Evolutionary conservation across 1,140 invertebrate species (phyloP), one percentile per base, ranked within the genome.

Genomic region (Bemisia tabaci): DNA sequence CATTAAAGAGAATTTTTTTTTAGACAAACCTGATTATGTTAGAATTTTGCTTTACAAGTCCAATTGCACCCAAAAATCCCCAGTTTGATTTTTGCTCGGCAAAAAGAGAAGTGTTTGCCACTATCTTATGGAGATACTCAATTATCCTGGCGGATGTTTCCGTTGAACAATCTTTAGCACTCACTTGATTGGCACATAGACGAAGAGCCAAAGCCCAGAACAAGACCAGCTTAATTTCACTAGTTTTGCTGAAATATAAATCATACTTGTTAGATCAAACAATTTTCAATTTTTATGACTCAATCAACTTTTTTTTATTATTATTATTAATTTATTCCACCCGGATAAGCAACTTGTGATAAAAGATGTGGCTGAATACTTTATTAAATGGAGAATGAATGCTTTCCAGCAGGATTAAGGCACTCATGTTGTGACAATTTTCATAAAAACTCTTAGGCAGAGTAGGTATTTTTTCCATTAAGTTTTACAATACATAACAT

Each of bases 1-100:
- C n/a, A n/a, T n/a, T n/a, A n/a, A n/a, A n/a, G n/a, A n/a, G n/a
- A n/a, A n/a, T n/a, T n/a, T n/a, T n/a, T n/a, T n/a, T n/a, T n/a
- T n/a, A n/a, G n/a, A n/a, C n/a, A n/a, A n/a, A 85, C 84, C 79
- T 81, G 12, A 76, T 71, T 23, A 83, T 84, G 21, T 86, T 74
- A 24, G 79, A 76, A 39, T 82, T 83, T 24, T 79, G 78, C 74
- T 82, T 84, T 24, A 83, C 81, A 1, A 87, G 72, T 26, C 86
- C 85, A 64, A 87, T 84, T 22, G 83, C 83, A 24, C 84, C 85
- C 1, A 87, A 74, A 25, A 87, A 78, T 21, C 83, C 83, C 77
- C 81, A 82, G 9, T 80, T 77, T 69, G 81, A 76, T 67, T 77
- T 77, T 59, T 87, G 84, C 67, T 86, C 84, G 1, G 82, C 84